Evolutionary conservation across 2,797 vertebrate genomes (phyloP).

Genomic region (Brachyalestes nurse): DNA sequence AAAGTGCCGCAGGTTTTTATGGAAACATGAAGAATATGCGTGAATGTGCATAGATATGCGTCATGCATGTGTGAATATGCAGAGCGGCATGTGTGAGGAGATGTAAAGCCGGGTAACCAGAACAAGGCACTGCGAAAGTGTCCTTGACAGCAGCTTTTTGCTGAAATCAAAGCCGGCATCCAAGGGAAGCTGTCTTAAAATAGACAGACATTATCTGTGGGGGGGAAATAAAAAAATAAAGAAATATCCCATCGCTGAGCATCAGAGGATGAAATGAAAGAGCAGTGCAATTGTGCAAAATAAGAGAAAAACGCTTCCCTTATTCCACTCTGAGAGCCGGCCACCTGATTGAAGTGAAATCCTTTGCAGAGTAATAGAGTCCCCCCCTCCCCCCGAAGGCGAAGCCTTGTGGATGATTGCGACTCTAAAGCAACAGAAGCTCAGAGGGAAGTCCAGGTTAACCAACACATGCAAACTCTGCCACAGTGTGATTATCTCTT

Average conservation of each 20-base stretch:
- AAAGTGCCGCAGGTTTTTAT: no score
- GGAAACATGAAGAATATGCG: background rate
- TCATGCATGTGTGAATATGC: background rate
- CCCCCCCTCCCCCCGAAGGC: background rate
- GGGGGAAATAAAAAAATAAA: background rate
- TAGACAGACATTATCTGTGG: conserved; percentile 3
- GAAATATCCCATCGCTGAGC: conserved; percentile 14
- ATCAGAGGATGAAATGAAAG: conserved; percentile 44
- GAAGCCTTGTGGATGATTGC: conserved; percentile 31
- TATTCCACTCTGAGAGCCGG: conserved; percentile 6
- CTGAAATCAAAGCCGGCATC: conserved; percentile 25
- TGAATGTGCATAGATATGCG: background rate
- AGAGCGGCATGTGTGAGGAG: background rate
- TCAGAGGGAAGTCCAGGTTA: conserved; percentile 22
- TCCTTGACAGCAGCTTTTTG: conserved; percentile 17
- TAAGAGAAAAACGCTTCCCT: conserved; percentile 11
- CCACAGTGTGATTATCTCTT: conserved; percentile 23
- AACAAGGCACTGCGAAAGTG: conserved; percentile 10
- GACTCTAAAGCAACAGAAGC: conserved; percentile 16
- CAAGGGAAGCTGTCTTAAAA: conserved; percentile 21
- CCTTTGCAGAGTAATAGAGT: conserved; percentile 30
- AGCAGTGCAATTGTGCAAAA: conserved; percentile 22
- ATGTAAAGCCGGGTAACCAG: conserved; percentile 13
- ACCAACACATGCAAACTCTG: conserved; percentile 4
- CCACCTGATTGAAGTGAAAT: conserved; percentile 28